Evolutionary conservation across 1,140 invertebrate species (phyloP), one percentile per base, ranked within the genome.

Genomic region (Bombyx mandarina): DNA sequence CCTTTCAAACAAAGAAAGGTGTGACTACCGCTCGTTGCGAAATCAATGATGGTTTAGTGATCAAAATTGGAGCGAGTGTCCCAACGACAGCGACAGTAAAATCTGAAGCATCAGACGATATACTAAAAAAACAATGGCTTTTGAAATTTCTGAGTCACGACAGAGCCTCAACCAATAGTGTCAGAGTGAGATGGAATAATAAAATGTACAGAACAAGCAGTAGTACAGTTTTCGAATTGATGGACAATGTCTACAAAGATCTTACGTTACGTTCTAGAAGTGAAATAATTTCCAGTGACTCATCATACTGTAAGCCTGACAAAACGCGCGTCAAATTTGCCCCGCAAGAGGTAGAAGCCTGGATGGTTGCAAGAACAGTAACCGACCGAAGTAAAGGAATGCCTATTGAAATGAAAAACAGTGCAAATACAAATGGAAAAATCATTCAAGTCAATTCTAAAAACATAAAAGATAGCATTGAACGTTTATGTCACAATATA

Each of bases 291-390:
- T 68, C 61, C 6, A 60, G 55, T 5, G 60, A 65, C 7, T 71
- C 74, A 8, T 73, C 67, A 46, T 50, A 62, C 42, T 72, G 71
- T 49, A 63, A 59, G 43, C 57, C 63, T 2, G 47, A 56, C 45
- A 65, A 45, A 47, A 66, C 69, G 42, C 67, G 58, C 9, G 65
- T 73, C 3, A 75, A 80, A 56, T 85, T 80, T 42, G 56, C 71
- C 35, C 67, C 71, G 54, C 70, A 78, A 67, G 62, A 75, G 26
- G 64, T 83, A 42, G 63, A 82, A 70, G 79, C 80, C 6, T 85
- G 77, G 75, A 80, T 85, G 79, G 67, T 82, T 52, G 75, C 77
- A 42, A 70, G 69, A 56, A 79, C 64, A 6, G 69, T 80, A 18
- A 61, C 58, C 8, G 63, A 73, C 42, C 63, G 45, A 10, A 60